These are phyloP conservation scores for Ammospiza nelsoni DNA, from an alignment of 2,113 vertebrate genomes.

Conservation along the genomic window DNA sequence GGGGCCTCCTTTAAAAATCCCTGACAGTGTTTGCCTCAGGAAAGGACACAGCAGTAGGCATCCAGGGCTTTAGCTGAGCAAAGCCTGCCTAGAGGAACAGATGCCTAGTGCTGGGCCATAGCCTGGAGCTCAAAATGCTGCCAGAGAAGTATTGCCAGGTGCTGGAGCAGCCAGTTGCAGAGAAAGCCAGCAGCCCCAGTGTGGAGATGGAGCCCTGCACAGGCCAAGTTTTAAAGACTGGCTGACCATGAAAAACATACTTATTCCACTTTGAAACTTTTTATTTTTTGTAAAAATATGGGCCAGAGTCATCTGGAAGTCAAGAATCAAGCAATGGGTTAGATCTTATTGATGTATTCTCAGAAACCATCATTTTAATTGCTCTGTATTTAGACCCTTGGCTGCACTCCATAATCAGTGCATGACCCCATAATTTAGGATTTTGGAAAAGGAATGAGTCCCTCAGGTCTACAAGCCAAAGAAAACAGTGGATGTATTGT, in stretches of 20 bases:
- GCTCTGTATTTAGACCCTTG: neutral
- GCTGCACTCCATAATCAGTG: neutral
- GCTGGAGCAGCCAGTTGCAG: neutral
- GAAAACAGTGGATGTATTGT: neutral
- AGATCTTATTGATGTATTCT: neutral
- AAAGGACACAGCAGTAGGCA: neutral
- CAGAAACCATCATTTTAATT: neutral
- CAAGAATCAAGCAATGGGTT: neutral
- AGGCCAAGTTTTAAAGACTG: neutral
- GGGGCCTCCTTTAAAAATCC: neutral
- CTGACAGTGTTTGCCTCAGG: neutral
- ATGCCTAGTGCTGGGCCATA: neutral
- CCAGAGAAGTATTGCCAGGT: neutral
- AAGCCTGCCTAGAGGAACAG: neutral
- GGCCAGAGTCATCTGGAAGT: neutral
- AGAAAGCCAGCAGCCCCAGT: neutral
- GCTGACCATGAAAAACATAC: neutral
- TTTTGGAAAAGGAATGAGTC: neutral
- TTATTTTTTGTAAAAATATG: neutral
- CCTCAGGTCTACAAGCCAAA: neutral
- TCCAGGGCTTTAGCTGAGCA: neutral
- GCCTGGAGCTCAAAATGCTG: neutral
- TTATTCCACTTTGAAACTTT: neutral
- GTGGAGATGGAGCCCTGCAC: neutral
- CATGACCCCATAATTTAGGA: neutral